phyloP scores from a whole-genome alignment of 2,113 vertebrate species.

The Phalacrocorax brasilianus region DNA sequence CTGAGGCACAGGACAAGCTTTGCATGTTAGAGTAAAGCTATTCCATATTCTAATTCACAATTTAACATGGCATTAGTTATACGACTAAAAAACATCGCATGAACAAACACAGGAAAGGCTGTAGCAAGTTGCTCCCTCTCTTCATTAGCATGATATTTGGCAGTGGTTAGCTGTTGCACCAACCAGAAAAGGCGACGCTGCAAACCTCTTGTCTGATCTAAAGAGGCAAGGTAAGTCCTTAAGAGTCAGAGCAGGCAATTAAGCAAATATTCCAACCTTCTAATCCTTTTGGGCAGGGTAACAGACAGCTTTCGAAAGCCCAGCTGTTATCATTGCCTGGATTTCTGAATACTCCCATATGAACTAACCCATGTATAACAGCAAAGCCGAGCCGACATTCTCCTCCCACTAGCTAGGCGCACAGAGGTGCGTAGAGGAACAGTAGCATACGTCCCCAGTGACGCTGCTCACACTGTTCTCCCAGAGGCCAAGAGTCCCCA shows the following conservation, averaged over 20 bases:
- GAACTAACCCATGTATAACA: rapidly evolving
- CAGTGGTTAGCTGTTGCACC: not conserved
- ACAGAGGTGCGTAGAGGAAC: rapidly evolving
- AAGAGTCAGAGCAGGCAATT: not conserved
- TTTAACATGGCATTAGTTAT: not conserved
- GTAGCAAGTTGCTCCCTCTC: not conserved
- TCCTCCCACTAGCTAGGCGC: not conserved
- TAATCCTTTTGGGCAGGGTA: not conserved
- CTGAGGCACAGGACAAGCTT: not conserved
- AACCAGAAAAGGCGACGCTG: not conserved
- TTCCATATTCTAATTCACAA: not conserved
- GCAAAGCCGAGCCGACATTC: not conserved
- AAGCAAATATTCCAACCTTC: not conserved
- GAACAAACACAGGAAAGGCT: not conserved
- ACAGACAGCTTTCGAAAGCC: not conserved
- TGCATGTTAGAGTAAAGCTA: not conserved
- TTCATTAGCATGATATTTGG: not conserved
- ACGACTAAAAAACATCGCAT: not conserved
- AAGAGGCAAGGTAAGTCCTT: not conserved
- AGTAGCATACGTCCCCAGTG: rapidly evolving
- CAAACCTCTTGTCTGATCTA: not conserved
- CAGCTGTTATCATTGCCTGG: not conserved
- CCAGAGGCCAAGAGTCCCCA: not conserved
- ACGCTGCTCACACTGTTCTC: not conserved
- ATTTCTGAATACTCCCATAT: not conserved